A percentile compares a stretch with the other conserved stretches of the same genome.
Evolutionary conservation across 2,888 invertebrate genomes (phyloP).

Genomic region (Mesorhabditis spiculigera): DNA sequence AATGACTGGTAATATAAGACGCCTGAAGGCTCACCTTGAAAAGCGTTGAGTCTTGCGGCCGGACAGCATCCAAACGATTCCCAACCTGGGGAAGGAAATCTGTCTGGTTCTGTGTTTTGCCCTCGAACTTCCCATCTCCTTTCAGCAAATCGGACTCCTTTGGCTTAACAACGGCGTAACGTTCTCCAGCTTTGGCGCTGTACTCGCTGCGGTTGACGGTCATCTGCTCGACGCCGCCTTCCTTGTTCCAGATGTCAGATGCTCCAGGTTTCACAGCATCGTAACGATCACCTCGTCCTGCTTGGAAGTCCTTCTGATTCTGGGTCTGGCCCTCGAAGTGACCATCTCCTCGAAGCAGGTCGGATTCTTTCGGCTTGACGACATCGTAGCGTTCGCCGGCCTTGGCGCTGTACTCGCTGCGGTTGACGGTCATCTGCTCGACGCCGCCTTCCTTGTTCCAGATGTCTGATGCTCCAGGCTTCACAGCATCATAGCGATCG

Average conservation of each 20-base stretch:
- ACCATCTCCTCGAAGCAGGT: constrained; percentile 16
- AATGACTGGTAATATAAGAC: neutral
- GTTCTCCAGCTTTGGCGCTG: constrained; percentile 10
- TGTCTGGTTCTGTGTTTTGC: constrained; percentile 15
- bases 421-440: constrained; percentile 8
- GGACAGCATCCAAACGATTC: constrained; percentile 20
- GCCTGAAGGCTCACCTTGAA: constrained; percentile 8
- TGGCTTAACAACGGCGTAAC: constrained; percentile 12
- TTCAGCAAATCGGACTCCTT: constrained; percentile 9
- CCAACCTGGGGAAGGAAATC: constrained; percentile 26
- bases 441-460: neutral
- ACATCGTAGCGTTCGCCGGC: constrained; percentile 15
- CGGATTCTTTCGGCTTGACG: constrained; percentile 9
- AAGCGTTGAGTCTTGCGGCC: constrained; percentile 18
- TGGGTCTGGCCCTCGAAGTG: constrained; percentile 16
- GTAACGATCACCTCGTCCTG: constrained; percentile 28
- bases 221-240: neutral
- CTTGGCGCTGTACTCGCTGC: constrained; percentile 7
- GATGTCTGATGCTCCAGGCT: constrained; percentile 10
- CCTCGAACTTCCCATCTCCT: constrained; percentile 20
- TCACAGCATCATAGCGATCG: constrained; percentile 16
- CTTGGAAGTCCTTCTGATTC: constrained; percentile 20
- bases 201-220: constrained; percentile 11
- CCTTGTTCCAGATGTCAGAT: constrained; percentile 10
- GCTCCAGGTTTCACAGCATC: constrained; percentile 10